Percentiles rank a stretch among this genome's conserved stretches.
Evolutionary conservation across 2,888 invertebrate species (phyloP).

Genomic region (Metopia argyrocephala): DNA sequence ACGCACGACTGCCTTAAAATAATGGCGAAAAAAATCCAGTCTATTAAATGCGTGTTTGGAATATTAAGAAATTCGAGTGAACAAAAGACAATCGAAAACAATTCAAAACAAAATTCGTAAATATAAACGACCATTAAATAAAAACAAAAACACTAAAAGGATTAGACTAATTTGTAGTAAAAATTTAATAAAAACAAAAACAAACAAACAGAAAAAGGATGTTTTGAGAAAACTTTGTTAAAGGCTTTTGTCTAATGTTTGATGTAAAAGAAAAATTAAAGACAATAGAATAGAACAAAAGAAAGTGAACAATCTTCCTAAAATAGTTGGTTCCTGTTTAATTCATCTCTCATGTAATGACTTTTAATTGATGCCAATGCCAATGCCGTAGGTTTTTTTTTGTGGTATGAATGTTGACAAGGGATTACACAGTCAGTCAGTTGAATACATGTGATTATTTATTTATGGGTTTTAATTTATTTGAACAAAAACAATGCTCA

Average conservation of each 20-base stretch:
- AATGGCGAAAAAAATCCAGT: constrained; percentile 53
- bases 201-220: not conserved
- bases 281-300: constrained; percentile 17
- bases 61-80: constrained; percentile 37
- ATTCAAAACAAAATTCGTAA: constrained; percentile 27
- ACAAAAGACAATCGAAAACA: constrained; percentile 15
- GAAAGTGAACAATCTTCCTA: constrained; percentile 17
- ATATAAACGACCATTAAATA: constrained; percentile 5
- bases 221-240: constrained; percentile 47
- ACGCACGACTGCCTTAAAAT: constrained; percentile 73
- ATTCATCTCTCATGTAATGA: constrained; percentile 21
- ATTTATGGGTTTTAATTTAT: constrained; percentile 60
- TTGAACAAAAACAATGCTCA: constrained; percentile 42
- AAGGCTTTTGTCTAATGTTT: no score
- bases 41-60: constrained; percentile 54
- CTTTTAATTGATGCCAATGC: constrained; percentile 44
- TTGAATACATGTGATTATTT: constrained; percentile 16
- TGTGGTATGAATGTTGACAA: not conserved
- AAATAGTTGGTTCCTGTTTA: constrained; percentile 38
- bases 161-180: constrained; percentile 46
- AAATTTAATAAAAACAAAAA: constrained; percentile 19
- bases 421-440: not conserved
- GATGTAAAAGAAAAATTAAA: no score
- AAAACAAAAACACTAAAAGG: constrained; percentile 52
- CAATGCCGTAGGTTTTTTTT: not conserved